These are phyloP conservation scores for Acanthopagrus latus DNA, from an alignment of 2,797 vertebrate genomes.

Conservation along the genomic window DNA sequence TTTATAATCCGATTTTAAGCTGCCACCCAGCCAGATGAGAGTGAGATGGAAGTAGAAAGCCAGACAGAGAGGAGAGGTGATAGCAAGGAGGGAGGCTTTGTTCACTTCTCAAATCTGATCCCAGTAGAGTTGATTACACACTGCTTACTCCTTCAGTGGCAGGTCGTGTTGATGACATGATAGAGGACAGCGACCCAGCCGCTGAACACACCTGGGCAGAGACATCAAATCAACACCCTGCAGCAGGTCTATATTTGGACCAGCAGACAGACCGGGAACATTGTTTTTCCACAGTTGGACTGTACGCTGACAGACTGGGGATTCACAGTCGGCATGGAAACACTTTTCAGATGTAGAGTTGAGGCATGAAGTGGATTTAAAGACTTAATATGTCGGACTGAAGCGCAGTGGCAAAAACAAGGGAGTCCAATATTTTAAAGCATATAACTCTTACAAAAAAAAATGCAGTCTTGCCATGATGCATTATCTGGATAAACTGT, in stretches of 20 bases:
- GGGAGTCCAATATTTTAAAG: too few relatives aligned
- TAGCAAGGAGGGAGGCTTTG: slow-evolving; percentile 37
- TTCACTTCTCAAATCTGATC: slow-evolving; percentile 61
- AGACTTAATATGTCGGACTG: slow-evolving; percentile 34
- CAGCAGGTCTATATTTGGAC: slow-evolving; percentile 59
- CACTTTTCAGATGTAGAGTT: slow-evolving; percentile 15
- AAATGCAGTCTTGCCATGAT: background rate
- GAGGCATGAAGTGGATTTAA: slow-evolving; percentile 43
- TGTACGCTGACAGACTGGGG: background rate
- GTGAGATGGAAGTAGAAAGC: slow-evolving; percentile 13
- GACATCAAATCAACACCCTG: slow-evolving; percentile 58
- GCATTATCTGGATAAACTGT: background rate
- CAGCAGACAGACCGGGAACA: slow-evolving; percentile 34
- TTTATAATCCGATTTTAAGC: background rate
- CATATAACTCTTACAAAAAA: background rate
- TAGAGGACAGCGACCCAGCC: slow-evolving; percentile 63
- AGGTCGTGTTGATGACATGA: slow-evolving; percentile 72
- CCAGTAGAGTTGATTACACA: slow-evolving; percentile 66
- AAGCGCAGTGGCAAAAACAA: slow-evolving; percentile 2
- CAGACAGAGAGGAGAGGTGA: slow-evolving; percentile 7
- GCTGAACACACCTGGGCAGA: slow-evolving; percentile 55
- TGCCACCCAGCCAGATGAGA: background rate
- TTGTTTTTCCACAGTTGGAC: slow-evolving; percentile 18
- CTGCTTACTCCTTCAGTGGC: slow-evolving; percentile 53
- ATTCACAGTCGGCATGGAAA: slow-evolving; percentile 12